Conservation (phyloP, 2,113 vertebrate genomes). For the Colaptes auratus region DNA sequence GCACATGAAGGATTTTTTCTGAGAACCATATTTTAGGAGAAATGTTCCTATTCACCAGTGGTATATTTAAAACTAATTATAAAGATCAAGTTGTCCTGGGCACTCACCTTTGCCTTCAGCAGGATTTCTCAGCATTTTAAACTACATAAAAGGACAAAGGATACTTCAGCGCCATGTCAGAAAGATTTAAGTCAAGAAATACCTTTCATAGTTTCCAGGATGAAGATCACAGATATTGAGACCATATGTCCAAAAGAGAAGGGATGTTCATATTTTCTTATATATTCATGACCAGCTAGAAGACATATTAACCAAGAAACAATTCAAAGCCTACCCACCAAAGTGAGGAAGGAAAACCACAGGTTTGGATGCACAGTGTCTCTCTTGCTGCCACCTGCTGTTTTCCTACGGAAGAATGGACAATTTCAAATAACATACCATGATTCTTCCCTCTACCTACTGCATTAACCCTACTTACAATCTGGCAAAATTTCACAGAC, state of each 20-base stretch:
- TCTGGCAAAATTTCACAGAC: neutral
- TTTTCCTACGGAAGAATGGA: neutral
- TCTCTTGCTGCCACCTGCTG: slow-evolving; percentile 59
- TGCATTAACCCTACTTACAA: neutral
- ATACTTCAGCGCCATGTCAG: neutral
- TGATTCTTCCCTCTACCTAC: neutral
- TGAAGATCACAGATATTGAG: neutral
- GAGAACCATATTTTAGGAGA: neutral
- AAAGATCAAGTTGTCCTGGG: neutral
- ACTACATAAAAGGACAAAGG: neutral
- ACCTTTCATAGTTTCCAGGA: neutral
- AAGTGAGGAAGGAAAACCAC: neutral
- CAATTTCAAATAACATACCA: neutral
- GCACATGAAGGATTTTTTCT: neutral
- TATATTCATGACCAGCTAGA: neutral
- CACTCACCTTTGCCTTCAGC: neutral
- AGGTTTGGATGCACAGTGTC: neutral
- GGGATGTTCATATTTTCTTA: neutral
- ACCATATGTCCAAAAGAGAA: neutral
- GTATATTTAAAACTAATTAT: neutral
- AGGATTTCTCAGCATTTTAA: neutral
- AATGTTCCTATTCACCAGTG: neutral
- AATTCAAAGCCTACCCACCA: neutral
- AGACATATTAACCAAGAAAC: neutral
- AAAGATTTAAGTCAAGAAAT: neutral